These are phyloP conservation scores for Syngnathus rostellatus DNA, from an alignment of 2,797 vertebrate genomes.

Conservation along the genomic window DNA sequence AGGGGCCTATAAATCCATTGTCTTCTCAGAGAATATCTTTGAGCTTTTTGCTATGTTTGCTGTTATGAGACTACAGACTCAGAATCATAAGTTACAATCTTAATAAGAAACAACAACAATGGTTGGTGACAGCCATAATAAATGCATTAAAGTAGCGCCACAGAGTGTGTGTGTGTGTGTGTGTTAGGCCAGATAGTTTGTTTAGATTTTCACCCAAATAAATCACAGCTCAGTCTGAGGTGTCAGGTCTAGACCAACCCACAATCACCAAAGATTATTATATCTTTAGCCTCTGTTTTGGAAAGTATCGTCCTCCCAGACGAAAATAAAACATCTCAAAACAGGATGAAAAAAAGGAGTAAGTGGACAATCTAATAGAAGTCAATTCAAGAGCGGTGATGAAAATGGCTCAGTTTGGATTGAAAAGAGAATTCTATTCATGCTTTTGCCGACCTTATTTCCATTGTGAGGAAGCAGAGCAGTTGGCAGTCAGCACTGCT, in stretches of 20 bases:
- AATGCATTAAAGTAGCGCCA: neutral
- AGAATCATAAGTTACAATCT: neutral
- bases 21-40: too few relatives aligned
- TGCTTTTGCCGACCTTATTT: too few relatives aligned
- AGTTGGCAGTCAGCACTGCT: too few relatives aligned
- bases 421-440: neutral
- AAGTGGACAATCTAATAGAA: neutral
- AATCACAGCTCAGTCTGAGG: conserved; percentile 17
- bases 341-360: neutral
- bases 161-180: too few relatives aligned
- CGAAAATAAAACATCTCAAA: neutral
- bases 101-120: neutral
- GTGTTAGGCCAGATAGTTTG: conserved; percentile 6
- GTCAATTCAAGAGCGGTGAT: too few relatives aligned
- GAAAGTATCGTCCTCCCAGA: neutral
- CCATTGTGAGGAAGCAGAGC: neutral
- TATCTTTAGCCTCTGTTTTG: neutral
- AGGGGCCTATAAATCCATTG: too few relatives aligned
- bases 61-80: too few relatives aligned
- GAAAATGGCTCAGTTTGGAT: neutral
- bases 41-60: too few relatives aligned
- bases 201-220: conserved; percentile 28
- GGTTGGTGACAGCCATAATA: neutral
- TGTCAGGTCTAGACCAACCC: neutral
- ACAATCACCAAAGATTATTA: neutral